A percentile compares a stretch with the other conserved stretches of the same genome.
These are phyloP conservation scores for Poecile montanus DNA, from an alignment of 2,797 vertebrate genomes.

Conservation along the genomic window DNA sequence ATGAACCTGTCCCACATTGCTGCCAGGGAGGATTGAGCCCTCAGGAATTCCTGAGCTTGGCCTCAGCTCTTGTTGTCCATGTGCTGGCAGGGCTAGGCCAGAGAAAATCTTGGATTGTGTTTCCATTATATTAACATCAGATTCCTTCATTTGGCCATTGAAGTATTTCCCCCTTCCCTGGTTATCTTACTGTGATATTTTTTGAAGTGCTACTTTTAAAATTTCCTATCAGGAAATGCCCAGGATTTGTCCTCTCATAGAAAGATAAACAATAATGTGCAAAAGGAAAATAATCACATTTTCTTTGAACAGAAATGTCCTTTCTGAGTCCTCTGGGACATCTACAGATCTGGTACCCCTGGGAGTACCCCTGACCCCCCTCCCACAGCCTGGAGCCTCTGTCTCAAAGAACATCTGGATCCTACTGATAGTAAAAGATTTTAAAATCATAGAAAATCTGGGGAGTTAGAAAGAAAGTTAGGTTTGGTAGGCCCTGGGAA, in stretches of 20 bases:
- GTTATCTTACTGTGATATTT: neutral
- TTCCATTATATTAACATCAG: neutral
- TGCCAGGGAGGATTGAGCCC: neutral
- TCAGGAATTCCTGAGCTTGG: neutral
- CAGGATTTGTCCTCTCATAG: neutral
- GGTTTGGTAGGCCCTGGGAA: too few species aligned
- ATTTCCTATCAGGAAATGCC: neutral
- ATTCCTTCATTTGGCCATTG: neutral
- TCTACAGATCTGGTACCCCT: too few species aligned
- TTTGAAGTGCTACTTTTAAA: neutral
- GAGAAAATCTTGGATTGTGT: neutral
- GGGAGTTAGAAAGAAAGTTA: too few species aligned
- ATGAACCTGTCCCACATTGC: fast-evolving
- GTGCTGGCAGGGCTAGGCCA: fast-evolving
- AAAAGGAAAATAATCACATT: neutral
- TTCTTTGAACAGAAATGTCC: neutral
- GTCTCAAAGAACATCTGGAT: neutral
- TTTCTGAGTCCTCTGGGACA: neutral
- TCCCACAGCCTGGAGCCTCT: neutral
- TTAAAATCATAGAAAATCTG: too few species aligned
- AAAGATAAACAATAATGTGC: neutral
- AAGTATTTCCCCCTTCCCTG: neutral
- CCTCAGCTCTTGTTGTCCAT: neutral
- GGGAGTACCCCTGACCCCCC: fast-evolving
- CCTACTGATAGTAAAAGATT: too few species aligned